Evolutionary conservation across 2,797 vertebrate genomes (phyloP).

Genomic region (Ctenopoma kingsleyae): DNA sequence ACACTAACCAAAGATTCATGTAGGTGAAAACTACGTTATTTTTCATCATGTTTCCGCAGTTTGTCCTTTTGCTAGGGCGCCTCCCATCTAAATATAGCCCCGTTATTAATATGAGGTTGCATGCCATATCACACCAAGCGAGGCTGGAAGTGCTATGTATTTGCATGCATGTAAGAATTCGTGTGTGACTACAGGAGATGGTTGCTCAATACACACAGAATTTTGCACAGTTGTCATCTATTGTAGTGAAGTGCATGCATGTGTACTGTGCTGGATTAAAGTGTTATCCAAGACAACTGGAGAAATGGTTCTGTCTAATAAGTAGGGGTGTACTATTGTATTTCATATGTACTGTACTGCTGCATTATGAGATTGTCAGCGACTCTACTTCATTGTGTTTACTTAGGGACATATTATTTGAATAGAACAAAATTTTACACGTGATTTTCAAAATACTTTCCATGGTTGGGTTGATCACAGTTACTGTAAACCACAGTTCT

Average conservation of each 20-base stretch:
- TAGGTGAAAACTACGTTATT: constrained; percentile 1
- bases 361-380: neutral
- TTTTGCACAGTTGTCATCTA: neutral
- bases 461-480: neutral
- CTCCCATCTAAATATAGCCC: constrained; percentile 13
- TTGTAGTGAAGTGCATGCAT: no score
- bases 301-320: neutral
- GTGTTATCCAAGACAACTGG: no score
- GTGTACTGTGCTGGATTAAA: no score
- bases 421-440: constrained; percentile 33
- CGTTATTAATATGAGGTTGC: constrained; percentile 18
- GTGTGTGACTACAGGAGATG: neutral
- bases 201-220: neutral
- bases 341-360: neutral
- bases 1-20: neutral
- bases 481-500: neutral
- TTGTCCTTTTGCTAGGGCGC: constrained; percentile 15
- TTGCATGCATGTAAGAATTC: neutral
- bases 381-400: neutral
- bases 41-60: neutral
- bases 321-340: neutral
- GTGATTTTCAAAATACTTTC: neutral
- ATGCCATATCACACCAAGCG: neutral
- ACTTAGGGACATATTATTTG: constrained; percentile 10
- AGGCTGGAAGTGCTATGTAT: neutral